Evolutionary conservation across 53 echinoderm and acorn worm species (phyloP), one percentile per base, ranked within the genome.

Genomic region (Arbacia lixula): DNA sequence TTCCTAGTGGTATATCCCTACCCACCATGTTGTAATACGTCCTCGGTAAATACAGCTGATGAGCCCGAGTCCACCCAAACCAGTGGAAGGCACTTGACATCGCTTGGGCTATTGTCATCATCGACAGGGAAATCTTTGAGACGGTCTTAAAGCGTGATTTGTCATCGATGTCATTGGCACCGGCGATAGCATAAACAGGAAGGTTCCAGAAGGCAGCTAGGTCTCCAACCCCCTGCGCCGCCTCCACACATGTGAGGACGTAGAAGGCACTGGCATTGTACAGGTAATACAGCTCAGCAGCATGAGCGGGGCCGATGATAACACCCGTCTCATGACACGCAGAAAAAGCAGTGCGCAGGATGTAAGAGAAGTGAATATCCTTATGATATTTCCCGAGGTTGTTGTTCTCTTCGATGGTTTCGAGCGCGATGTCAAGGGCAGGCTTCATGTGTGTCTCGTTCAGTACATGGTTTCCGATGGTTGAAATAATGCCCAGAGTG

Each of bases 241-340:
- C 30, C 19, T 9, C 6, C 6, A 6, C 1, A 26, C 83, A 83
- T 1, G 49, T 30, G 8, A 67, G 83, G 6, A 41, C 67, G 67
- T 66, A 65, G 51, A 83, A 83, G 22, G 83, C 83, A n/a, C 49
- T 51, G 32, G 67, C 36, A 29, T 83, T 65, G 52, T 83, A 51
- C 19, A 8, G 41, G 34, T 52, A 83, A 51, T 41, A 65, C 14
- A 83, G 28, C 20, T 83, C 53, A 2, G 83, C 66, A 54, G 66
- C 83, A n/a, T 49, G 28, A 5, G 66, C 83, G 3, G 83, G 83
- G 19, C 30, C 83, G 67, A 66, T 5, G 5, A 65, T 67, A 2
- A 27, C 61, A 61, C 21, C 24, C 24, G 37, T 35, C 24, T 37
- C 24, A 39, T 29, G 14, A 24, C 71, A 71, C 1, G 46, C 14